Base-by-base conservation (phyloP, 2,888 invertebrate species). In the Amphipoea oculea region DNA sequence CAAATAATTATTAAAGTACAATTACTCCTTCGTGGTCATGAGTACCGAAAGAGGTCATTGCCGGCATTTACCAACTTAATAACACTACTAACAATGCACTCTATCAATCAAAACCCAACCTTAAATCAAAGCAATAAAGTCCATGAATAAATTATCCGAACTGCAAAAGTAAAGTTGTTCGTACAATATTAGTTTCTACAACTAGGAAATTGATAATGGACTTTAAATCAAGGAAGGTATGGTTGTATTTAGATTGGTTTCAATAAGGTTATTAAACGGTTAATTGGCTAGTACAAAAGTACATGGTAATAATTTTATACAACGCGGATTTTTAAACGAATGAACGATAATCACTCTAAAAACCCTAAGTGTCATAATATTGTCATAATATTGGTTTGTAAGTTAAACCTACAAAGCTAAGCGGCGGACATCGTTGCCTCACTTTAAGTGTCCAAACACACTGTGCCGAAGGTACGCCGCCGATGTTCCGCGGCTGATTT, bases 31-130 rank as follows among this genome's bases (percentile, higher is more conserved):
- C 83, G 71, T 88, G 79, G 76, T 81, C 80, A 70, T 79, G 45
- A 81, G 81, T 84, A 86, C 72, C 85, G 7, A 87, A 87, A 76
- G 73, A 84, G 89, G 89, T 88, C 86, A 89, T 78, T 87, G 88
- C 57, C 78, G 71, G 42, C 2, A n/a, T 14, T 40, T 42, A 75
- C 79, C 54, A 85, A 78, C 70, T 89, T 79, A 70, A 11, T 29
- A n/a, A n/a, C 0, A 20, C 23, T 54, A 69, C 42, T 88, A 23
- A 36, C 2, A 62, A 75, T 6, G 12, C 51, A 54, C n/a, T 60
- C 57, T 23, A 45, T 48, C 78, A 83, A 78, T 78, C 77, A 42
- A 86, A 62, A 62, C 3, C 40, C 60, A 74, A 80, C 73, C 72
- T 67, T 83, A 79, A 11, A 0, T 0, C 5, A 14, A 23, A 20